Conservation (phyloP, 2,113 vertebrate genomes). For the Menidia beryllina region DNA sequence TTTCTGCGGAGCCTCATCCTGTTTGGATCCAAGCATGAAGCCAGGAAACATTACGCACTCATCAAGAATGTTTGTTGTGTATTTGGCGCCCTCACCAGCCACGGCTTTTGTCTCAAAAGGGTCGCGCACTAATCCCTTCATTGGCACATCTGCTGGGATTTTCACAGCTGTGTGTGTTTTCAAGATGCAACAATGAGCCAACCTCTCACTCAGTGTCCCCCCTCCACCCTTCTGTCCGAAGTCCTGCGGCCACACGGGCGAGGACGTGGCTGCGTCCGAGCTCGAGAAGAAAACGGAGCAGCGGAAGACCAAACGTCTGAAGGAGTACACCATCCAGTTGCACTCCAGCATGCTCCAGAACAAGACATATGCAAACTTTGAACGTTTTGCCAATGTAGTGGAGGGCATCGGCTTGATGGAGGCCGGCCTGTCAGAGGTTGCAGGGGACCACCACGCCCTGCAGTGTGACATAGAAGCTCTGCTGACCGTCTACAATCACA, state of each 20-base stretch:
- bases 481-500: conserved; percentile 87
- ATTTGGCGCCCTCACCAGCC: conserved; percentile 51
- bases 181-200: conserved; percentile 54
- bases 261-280: conserved; percentile 74
- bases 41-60: conserved; percentile 58
- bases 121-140: conserved; percentile 69
- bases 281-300: conserved; percentile 80
- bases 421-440: conserved; percentile 71
- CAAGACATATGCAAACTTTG: conserved; percentile 89
- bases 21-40: conserved; percentile 65
- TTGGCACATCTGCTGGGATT: conserved; percentile 38
- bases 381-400: conserved; percentile 85
- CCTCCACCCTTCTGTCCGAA: conserved; percentile 85
- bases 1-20: conserved; percentile 54
- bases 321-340: conserved; percentile 90
- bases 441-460: conserved; percentile 75
- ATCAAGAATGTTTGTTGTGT: conserved; percentile 62
- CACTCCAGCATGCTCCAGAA: conserved; percentile 90
- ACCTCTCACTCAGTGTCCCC: conserved; percentile 76
- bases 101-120: conserved; percentile 59
- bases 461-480: conserved; percentile 88
- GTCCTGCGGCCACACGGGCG: conserved; percentile 81
- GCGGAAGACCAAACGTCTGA: conserved; percentile 88
- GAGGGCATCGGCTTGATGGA: conserved; percentile 84
- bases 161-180: conserved; percentile 46